phyloP scores from a whole-genome alignment of 1,140 invertebrate species.

The Heterodera carotae region DNA sequence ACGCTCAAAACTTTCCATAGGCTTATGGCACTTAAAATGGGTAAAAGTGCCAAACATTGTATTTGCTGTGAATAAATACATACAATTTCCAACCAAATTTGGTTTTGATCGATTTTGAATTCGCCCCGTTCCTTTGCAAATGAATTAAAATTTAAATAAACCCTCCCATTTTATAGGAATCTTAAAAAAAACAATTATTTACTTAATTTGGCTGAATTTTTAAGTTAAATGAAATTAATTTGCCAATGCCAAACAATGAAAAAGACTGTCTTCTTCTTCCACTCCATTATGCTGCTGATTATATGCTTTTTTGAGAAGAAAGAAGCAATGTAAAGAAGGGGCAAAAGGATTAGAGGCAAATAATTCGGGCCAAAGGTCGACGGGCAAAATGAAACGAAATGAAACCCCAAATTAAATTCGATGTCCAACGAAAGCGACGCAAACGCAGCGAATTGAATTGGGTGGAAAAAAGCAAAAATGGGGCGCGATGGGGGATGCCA shows the following conservation, averaged over 20 bases:
- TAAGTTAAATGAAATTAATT: too few species aligned
- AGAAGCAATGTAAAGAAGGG: too few species aligned
- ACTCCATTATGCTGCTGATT: background rate
- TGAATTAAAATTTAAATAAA: too few species aligned
- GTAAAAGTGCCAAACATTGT: background rate
- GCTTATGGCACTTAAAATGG: background rate
- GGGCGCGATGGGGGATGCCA: too few species aligned
- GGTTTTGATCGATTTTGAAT: too few species aligned
- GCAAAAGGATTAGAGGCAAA: background rate
- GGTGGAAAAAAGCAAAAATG: too few species aligned
- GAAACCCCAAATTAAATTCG: background rate
- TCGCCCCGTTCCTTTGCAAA: too few species aligned
- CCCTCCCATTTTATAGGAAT: too few species aligned
- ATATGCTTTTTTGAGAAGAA: background rate
- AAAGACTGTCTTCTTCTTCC: background rate
- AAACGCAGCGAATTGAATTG: background rate
- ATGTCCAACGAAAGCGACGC: background rate
- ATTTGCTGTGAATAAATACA: too few species aligned
- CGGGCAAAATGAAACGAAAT: background rate
- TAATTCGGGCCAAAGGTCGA: background rate
- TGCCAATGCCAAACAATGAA: background rate
- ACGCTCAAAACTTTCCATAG: constrained; percentile 1
- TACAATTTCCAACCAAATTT: too few species aligned
- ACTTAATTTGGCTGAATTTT: too few species aligned
- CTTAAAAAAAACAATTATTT: too few species aligned